These are phyloP conservation scores for Typhlichthys eigenmanni DNA, from an alignment of 2,797 vertebrate genomes.

Conservation along the genomic window DNA sequence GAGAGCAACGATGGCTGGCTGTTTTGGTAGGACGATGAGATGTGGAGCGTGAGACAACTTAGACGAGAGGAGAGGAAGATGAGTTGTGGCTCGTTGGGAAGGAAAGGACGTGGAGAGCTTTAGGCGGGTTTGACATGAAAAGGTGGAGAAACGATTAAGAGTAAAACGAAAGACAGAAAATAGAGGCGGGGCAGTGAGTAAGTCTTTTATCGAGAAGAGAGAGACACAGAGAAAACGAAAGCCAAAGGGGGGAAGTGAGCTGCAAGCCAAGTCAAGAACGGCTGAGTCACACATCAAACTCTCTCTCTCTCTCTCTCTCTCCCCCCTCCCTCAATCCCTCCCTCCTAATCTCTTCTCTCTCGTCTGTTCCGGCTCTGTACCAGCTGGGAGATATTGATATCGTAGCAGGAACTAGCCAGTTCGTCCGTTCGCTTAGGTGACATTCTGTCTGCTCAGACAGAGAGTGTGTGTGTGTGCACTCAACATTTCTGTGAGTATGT, in stretches of 20 bases:
- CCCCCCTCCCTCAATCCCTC: constrained; percentile 11
- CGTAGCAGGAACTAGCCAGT: constrained; percentile 51
- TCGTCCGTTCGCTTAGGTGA: constrained; percentile 63
- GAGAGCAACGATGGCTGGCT: constrained; percentile 34
- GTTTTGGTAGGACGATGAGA: constrained; percentile 15
- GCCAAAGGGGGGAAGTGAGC: constrained; percentile 29
- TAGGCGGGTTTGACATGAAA: no score
- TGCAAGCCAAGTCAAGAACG: constrained; percentile 37
- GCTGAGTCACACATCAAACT: constrained; percentile 54
- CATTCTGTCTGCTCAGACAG: constrained; percentile 46
- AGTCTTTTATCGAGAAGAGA: background rate
- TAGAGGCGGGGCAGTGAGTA: background rate
- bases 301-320: constrained; percentile 28
- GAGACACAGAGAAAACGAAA: constrained; percentile 2
- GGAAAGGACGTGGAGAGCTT: no score
- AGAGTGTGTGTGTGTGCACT: constrained; percentile 7
- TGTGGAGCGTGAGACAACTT: constrained; percentile 7
- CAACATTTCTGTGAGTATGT: background rate
- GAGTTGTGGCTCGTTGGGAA: no score
- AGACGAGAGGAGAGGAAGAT: background rate
- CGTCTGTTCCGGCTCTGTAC: constrained; percentile 32
- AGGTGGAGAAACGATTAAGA: no score
- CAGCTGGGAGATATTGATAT: constrained; percentile 54
- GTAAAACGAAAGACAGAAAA: background rate
- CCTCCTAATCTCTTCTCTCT: constrained; percentile 2